Percentiles rank a stretch among this genome's conserved stretches.
Conservation (phyloP, 2,888 invertebrate species). For the Leucozona laternaria region DNA sequence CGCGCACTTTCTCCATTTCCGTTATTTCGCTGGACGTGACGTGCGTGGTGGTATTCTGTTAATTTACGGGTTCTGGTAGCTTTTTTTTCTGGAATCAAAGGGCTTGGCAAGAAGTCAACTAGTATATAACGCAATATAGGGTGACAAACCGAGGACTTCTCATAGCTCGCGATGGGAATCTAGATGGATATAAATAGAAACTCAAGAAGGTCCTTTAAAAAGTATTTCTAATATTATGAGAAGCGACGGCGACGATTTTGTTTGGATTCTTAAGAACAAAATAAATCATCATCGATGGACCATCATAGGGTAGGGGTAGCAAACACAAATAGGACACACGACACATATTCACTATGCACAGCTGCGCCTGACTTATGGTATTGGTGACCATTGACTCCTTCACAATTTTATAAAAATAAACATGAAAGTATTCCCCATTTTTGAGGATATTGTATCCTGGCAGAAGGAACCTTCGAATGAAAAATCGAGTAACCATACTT, state of each 20-base stretch:
- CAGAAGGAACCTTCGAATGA: constrained; percentile 45
- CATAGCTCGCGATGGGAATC: constrained; percentile 15
- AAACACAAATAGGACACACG: constrained; percentile 39
- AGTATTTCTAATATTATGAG: constrained; percentile 47
- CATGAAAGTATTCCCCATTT: constrained; percentile 17
- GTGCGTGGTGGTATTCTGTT: constrained; percentile 18
- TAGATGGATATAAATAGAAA: constrained; percentile 11
- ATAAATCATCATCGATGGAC: constrained; percentile 54
- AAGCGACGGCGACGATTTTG: no score
- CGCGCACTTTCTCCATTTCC: constrained; percentile 54
- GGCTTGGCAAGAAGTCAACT: constrained; percentile 72
- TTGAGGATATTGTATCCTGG: constrained; percentile 1
- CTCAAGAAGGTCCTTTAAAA: constrained; percentile 16
- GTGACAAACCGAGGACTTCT: constrained; percentile 38
- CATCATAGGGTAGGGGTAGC: constrained; percentile 22
- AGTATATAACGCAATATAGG: neutral
- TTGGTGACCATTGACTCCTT: constrained; percentile 65
- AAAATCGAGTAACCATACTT: constrained; percentile 15
- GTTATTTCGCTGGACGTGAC: constrained; percentile 41
- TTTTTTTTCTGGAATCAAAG: constrained; percentile 30
- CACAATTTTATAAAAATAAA: constrained; percentile 53
- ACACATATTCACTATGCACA: constrained; percentile 35
- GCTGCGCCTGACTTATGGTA: constrained; percentile 25
- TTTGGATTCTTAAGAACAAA: constrained; percentile 47
- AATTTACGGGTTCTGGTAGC: constrained; percentile 54